phyloP scores from a whole-genome alignment of 1,140 invertebrate species.

The Drosophila aff. region DNA sequence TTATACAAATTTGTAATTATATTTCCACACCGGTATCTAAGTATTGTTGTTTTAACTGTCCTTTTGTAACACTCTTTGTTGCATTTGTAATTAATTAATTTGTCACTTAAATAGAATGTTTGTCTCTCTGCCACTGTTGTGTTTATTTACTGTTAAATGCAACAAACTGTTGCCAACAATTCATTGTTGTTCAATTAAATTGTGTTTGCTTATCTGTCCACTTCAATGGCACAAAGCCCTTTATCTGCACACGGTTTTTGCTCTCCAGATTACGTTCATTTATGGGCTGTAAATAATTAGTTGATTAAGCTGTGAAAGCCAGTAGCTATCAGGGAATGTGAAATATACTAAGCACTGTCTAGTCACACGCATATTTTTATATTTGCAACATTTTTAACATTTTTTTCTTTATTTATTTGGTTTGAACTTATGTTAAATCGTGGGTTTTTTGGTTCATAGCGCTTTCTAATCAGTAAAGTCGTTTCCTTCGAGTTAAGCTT shows the following conservation, averaged over 20 bases:
- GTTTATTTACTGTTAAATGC: conserved; percentile 29
- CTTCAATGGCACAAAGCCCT: conserved; percentile 24
- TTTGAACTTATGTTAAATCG: conserved; percentile 30
- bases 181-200: conserved; percentile 26
- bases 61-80: conserved; percentile 7
- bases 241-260: conserved; percentile 30
- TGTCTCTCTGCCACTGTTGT: neutral
- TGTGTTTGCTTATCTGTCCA: conserved; percentile 38
- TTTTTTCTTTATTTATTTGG: conserved; percentile 24
- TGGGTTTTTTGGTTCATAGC: conserved; percentile 42
- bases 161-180: conserved; percentile 18
- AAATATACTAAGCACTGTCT: conserved; percentile 21
- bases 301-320: conserved; percentile 39
- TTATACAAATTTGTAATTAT: conserved; percentile 2
- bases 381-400: conserved; percentile 3
- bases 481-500: conserved; percentile 40
- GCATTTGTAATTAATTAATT: conserved; percentile 15
- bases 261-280: conserved; percentile 44
- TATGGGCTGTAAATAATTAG: conserved; percentile 59
- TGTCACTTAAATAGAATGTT: conserved; percentile 7
- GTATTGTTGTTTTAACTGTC: neutral
- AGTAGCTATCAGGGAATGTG: conserved; percentile 15
- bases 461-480: conserved; percentile 33
- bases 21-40: neutral
- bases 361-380: conserved; percentile 18